These are phyloP conservation scores for Scatophagus argus DNA, from an alignment of 2,113 vertebrate species.

Conservation along the genomic window DNA sequence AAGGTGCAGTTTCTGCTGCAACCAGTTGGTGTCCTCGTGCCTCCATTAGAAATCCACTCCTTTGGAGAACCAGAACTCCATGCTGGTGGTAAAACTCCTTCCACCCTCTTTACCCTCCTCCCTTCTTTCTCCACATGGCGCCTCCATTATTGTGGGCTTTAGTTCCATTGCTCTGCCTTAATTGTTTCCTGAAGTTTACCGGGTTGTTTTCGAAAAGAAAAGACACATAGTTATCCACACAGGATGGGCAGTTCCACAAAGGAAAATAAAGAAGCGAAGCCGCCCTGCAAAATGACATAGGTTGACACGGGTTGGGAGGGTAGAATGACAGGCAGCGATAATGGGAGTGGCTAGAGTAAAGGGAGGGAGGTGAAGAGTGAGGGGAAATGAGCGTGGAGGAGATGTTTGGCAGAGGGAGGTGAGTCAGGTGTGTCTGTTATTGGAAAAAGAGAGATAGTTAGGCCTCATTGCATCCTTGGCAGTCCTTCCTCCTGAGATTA, in stretches of 20 bases:
- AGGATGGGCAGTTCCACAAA: conserved; percentile 3
- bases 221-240: conserved; percentile 31
- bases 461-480: conserved; percentile 68
- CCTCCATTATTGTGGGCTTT: conserved; percentile 79
- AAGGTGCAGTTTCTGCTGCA: conserved; percentile 53
- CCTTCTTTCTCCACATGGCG: conserved; percentile 48
- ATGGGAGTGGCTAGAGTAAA: not conserved
- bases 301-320: conserved; percentile 6
- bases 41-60: conserved; percentile 65
- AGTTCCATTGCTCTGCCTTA: conserved; percentile 74
- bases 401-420: conserved; percentile 46
- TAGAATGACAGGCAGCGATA: conserved; percentile 11
- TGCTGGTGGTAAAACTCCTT: conserved; percentile 49
- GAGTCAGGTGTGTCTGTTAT: conserved; percentile 60
- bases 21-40: conserved; percentile 92
- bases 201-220: conserved; percentile 57
- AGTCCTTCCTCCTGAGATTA: conserved; percentile 55
- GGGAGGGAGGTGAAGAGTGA: conserved; percentile 31
- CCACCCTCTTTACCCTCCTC: conserved; percentile 21
- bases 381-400: conserved; percentile 27
- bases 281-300: conserved; percentile 6
- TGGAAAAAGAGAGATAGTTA: conserved; percentile 56
- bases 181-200: conserved; percentile 79
- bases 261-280: not conserved
- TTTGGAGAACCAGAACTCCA: conserved; percentile 33